A percentile compares a stretch with the other conserved stretches of the same genome.
Conservation (phyloP, 2,888 invertebrate genomes). For the Dynastes grantii region DNA sequence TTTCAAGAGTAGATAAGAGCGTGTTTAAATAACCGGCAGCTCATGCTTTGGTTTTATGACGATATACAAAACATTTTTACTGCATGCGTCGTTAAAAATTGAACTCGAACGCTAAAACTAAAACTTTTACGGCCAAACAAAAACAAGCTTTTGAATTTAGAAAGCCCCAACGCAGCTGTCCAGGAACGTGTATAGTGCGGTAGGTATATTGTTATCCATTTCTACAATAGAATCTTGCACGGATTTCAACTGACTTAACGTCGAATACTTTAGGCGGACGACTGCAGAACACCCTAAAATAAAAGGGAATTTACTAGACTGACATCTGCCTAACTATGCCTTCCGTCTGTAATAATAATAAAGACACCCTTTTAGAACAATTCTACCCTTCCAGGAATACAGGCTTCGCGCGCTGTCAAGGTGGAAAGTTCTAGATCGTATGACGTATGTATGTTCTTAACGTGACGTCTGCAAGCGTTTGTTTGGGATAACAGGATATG, state of each 20-base stretch:
- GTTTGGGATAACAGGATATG: neutral
- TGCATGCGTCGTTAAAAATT: neutral
- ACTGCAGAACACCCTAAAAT: conserved; percentile 8
- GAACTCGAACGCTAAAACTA: neutral
- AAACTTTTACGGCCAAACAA: conserved; percentile 11
- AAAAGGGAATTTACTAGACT: conserved; percentile 14
- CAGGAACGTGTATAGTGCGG: neutral
- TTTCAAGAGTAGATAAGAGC: neutral
- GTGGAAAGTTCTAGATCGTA: neutral
- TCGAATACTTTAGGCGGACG: neutral
- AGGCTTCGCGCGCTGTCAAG: neutral
- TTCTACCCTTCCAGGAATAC: conserved; percentile 11
- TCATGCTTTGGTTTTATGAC: neutral
- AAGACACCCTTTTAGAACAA: conserved; percentile 26
- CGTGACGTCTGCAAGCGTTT: no score
- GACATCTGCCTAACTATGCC: conserved; percentile 10
- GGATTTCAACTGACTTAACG: neutral
- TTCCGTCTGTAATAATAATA: conserved; percentile 22
- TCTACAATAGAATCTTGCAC: neutral
- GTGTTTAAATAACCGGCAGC: neutral
- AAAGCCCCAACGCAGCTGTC: conserved; percentile 8
- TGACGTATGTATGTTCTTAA: neutral
- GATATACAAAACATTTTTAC: neutral
- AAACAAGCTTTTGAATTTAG: conserved; percentile 11
- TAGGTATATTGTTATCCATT: conserved; percentile 3